A percentile compares a stretch with the other conserved stretches of the same genome.
Conservation (phyloP, 2,888 invertebrate species). For the Esperia sulphurella region DNA sequence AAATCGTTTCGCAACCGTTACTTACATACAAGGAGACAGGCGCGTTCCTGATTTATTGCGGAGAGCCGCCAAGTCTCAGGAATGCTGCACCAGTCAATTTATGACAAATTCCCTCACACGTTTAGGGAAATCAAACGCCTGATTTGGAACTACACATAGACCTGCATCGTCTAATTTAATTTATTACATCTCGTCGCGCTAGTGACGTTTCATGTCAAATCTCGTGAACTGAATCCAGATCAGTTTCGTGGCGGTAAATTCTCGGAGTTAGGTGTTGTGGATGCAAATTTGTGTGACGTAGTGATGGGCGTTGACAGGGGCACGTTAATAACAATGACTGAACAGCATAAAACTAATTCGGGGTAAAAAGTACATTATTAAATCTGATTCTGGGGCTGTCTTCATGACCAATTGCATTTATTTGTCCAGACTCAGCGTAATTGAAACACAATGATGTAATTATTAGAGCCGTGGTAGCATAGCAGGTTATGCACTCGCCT, state of each 20-base stretch:
- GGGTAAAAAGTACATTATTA: no score
- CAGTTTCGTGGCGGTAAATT: constrained; percentile 27
- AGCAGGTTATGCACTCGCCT: no score
- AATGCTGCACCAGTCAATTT: constrained; percentile 25
- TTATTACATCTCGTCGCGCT: constrained; percentile 27
- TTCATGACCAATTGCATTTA: no score
- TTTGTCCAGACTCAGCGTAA: no score
- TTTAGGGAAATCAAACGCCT: constrained; percentile 32
- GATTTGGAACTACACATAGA: constrained; percentile 27
- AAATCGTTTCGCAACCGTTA: constrained; percentile 25
- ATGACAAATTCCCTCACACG: constrained; percentile 37
- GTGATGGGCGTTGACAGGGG: background rate
- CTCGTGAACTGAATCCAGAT: constrained; percentile 23
- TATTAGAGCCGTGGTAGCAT: no score
- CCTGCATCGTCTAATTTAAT: constrained; percentile 26
- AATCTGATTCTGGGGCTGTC: no score
- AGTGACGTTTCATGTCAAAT: constrained; percentile 31
- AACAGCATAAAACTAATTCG: no score
- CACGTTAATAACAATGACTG: no score
- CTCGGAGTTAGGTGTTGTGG: constrained; percentile 27
- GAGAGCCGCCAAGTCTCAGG: constrained; percentile 10
- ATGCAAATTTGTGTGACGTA: constrained; percentile 4
- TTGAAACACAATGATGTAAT: no score
- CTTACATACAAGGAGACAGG: constrained; percentile 20
- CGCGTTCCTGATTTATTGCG: constrained; percentile 28